Percentiles rank a stretch among this genome's conserved stretches.
phyloP scores from a whole-genome alignment of 2,797 vertebrate genomes.

The Liasis olivaceus region DNA sequence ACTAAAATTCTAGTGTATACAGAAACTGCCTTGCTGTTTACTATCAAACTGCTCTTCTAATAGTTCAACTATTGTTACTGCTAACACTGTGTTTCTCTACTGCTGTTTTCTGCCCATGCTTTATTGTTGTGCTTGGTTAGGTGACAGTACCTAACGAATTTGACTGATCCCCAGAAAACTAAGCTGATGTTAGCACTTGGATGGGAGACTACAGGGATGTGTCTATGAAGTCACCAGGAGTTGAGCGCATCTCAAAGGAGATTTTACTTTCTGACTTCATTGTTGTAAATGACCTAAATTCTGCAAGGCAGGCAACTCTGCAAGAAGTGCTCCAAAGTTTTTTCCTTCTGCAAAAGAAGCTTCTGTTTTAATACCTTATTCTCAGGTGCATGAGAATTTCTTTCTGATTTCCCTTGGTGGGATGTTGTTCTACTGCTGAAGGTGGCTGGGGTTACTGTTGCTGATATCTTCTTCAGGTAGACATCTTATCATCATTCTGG shows the following conservation, averaged over 20 bases:
- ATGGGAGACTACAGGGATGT: background rate
- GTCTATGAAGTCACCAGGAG: background rate
- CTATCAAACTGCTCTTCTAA: background rate
- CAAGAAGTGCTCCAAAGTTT: background rate
- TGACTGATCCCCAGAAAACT: background rate
- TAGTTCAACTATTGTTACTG: background rate
- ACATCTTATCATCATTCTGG: background rate
- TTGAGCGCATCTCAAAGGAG: background rate
- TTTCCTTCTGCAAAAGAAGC: background rate
- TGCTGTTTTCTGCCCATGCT: background rate
- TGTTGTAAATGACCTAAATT: background rate
- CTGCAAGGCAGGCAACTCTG: background rate
- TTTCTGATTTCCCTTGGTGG: background rate
- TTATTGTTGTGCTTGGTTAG: background rate
- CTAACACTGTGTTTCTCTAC: background rate
- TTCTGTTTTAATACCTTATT: background rate
- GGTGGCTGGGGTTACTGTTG: background rate
- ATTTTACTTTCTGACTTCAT: too few relatives aligned
- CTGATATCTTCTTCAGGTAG: background rate
- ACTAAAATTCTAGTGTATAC: background rate
- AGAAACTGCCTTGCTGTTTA: background rate
- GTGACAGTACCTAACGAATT: background rate
- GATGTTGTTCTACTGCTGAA: background rate
- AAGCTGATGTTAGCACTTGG: background rate
- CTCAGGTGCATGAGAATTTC: background rate